A percentile compares a stretch with the other conserved stretches of the same genome.
phyloP scores from a whole-genome alignment of 2,113 vertebrate species.

The Aepyceros melampus region DNA sequence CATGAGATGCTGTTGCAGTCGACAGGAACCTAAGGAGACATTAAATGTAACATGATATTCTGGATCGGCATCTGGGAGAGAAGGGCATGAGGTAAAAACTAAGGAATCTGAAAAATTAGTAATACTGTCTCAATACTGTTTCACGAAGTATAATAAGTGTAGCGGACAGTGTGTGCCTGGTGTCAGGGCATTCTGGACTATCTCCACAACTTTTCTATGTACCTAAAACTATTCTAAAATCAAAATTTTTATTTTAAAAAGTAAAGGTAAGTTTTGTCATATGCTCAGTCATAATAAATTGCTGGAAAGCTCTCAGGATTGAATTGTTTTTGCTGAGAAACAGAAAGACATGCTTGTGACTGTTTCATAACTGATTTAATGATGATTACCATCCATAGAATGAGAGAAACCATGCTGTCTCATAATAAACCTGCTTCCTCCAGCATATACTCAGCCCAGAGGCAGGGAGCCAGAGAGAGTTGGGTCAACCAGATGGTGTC shows the following conservation, averaged over 20 bases:
- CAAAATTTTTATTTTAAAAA: background rate
- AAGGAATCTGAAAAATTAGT: background rate
- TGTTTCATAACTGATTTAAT: background rate
- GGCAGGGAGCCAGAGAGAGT: background rate
- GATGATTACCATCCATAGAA: conserved; percentile 10
- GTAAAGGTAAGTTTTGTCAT: background rate
- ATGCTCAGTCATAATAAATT: background rate
- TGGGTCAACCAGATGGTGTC: conserved; percentile 37
- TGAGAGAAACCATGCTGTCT: background rate
- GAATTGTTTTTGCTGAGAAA: conserved; percentile 23
- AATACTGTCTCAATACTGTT: background rate
- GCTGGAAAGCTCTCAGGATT: background rate
- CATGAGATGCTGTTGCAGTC: background rate
- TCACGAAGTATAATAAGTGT: background rate
- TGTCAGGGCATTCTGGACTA: background rate
- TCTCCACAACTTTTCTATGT: background rate
- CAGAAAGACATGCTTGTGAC: background rate
- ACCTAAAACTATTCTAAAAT: background rate
- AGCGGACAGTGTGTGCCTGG: no score
- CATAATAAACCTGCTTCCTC: background rate
- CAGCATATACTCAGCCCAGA: background rate
- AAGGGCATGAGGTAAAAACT: background rate
- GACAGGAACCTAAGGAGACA: background rate
- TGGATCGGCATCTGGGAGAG: background rate
- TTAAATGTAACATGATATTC: background rate